A percentile compares a stretch with the other conserved stretches of the same genome.
phyloP scores from a whole-genome alignment of 2,797 vertebrate genomes.

The Mus minutoides region DNA sequence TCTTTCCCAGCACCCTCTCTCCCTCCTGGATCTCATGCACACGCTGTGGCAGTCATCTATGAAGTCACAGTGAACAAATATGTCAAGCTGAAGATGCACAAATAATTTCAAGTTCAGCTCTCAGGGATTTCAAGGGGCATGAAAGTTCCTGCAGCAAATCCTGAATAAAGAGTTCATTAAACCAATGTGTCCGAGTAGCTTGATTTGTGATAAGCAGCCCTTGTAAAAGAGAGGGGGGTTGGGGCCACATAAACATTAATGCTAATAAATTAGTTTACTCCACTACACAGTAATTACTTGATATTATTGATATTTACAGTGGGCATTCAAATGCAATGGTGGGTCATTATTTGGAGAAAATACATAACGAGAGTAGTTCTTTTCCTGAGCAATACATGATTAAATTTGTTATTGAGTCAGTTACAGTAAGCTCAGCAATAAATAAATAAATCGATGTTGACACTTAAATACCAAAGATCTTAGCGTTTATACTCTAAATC shows the following conservation, averaged over 20 bases:
- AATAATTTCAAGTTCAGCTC: slow-evolving; percentile 87
- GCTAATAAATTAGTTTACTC: slow-evolving; percentile 90
- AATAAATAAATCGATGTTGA: slow-evolving; percentile 90
- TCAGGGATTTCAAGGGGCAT: slow-evolving; percentile 78
- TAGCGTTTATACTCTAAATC: slow-evolving; percentile 87
- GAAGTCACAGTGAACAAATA: slow-evolving; percentile 78
- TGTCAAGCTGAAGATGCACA: slow-evolving; percentile 84
- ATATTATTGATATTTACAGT: slow-evolving; percentile 89
- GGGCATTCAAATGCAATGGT: slow-evolving; percentile 83
- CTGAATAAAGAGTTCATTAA: slow-evolving; percentile 89
- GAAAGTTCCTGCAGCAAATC: slow-evolving; percentile 86
- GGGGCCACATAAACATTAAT: slow-evolving; percentile 87
- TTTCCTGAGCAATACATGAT: slow-evolving; percentile 84
- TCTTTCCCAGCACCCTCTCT: slow-evolving; percentile 56
- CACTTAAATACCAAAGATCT: slow-evolving; percentile 89
- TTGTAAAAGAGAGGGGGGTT: slow-evolving; percentile 77
- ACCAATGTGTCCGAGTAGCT: slow-evolving; percentile 84
- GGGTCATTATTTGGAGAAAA: slow-evolving; percentile 86
- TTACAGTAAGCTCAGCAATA: slow-evolving; percentile 89
- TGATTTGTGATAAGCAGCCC: slow-evolving; percentile 88
- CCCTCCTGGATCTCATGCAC: not conserved
- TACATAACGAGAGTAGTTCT: slow-evolving; percentile 87
- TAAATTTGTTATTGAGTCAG: slow-evolving; percentile 89
- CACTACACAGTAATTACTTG: slow-evolving; percentile 87
- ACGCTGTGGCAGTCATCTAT: not conserved